Base-by-base conservation (phyloP, 2,888 invertebrate genomes). In the Prostheceraeus crozeri region DNA sequence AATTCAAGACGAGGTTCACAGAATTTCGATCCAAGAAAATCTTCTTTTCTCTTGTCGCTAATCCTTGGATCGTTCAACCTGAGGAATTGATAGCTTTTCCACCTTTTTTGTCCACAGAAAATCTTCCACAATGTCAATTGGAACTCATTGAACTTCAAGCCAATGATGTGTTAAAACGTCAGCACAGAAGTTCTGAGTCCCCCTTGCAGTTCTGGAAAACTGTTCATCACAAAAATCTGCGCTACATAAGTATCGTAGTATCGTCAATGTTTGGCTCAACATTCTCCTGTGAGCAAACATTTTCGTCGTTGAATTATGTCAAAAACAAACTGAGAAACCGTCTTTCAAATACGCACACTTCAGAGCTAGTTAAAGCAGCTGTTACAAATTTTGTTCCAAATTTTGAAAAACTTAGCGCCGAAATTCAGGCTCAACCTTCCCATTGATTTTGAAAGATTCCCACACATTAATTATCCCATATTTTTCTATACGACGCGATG, bases 241-340 rank as follows among this genome's bases (percentile, higher is more conserved):
- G 4, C 4, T 11, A 4, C 4, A 4, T 40, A 19, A 23, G 6
- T 14, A 40, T 19, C 16, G 23, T 40, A 19, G 40, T 40, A 28
- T 8, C 27, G 28, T 48, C 48, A 28, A 10, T 48, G 48, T 48
- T 48, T 48, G 48, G 48, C 27, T 48, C 48, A 16, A 48, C 25
- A 6, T 48, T 28, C n/a, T 19, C 6, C 40, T 40, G 40, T n/a
- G n/a, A 40, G 19, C 40, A 16, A 16, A 23, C 40, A 6, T 40
- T 40, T 40, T 40, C 6, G 14, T 8, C 40, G 6, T 23, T 40
- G 14, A 40, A 14, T 16, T 40, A 16, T 40, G 19, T 40, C 14
- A 40, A 40, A 40, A 40, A 40, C 23, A 40, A 40, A 8, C 23
- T 16, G 14, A 14, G 40, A 40, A 40, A 40, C 48, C 25, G 28